These are phyloP conservation scores for Aurelia coerulea DNA, from an alignment of 30 jellyfish, hydroid and myxozoan species.

Conservation along the genomic window DNA sequence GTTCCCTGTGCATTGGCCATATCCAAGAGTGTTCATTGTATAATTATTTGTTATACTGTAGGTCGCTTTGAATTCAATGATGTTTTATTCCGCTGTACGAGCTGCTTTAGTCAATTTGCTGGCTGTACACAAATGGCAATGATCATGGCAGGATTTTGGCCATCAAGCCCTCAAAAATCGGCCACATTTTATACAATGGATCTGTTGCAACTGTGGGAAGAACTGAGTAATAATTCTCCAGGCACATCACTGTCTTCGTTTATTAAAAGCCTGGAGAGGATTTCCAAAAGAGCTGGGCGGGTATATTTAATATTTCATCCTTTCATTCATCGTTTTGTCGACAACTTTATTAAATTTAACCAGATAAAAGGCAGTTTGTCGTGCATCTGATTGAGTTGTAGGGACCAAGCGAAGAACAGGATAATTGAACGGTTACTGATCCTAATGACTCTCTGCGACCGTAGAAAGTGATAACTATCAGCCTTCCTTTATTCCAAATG, in stretches of 20 bases:
- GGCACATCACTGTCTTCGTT: constrained; percentile 17
- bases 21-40: not conserved
- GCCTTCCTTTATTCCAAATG: too few relatives aligned
- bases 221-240: constrained; percentile 15
- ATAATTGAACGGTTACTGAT: too few relatives aligned
- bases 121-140: constrained; percentile 17
- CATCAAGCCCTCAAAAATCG: constrained; percentile 21
- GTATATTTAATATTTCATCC: not conserved
- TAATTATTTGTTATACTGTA: not conserved
- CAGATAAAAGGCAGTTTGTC: too few relatives aligned
- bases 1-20: too few relatives aligned
- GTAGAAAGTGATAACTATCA: too few relatives aligned
- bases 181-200: constrained; percentile 4
- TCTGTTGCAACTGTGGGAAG: constrained; percentile 18
- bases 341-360: too few relatives aligned
- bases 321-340: too few relatives aligned
- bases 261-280: not conserved
- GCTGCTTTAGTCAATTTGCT: constrained; percentile 6
- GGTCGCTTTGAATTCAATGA: constrained; percentile 33
- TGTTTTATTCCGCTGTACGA: constrained; percentile 5
- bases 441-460: too few relatives aligned
- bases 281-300: constrained; percentile 4
- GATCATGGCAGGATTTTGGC: constrained; percentile 38
- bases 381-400: too few relatives aligned
- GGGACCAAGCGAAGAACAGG: too few relatives aligned